Percentiles rank a stretch among this genome's conserved stretches.
Conservation (phyloP, 2,888 invertebrate species). For the Pegoplata infirma region DNA sequence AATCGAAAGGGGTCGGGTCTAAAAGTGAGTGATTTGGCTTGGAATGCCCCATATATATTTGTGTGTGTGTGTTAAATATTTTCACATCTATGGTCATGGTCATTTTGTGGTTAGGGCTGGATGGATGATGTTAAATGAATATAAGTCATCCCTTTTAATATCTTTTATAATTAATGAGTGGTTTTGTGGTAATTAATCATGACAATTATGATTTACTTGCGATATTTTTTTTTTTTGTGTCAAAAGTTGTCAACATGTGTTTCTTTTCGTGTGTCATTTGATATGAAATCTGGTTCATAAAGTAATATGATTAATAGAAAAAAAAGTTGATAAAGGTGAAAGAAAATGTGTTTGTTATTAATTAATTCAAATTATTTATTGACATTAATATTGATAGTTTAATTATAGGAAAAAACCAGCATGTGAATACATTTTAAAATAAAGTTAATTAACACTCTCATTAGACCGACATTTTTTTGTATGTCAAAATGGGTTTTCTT, state of each 20-base stretch:
- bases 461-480: no score
- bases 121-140: neutral
- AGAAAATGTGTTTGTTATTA: neutral
- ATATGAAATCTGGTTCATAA: conserved; percentile 29
- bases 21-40: no score
- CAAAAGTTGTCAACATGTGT: conserved; percentile 50
- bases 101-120: conserved; percentile 39
- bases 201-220: conserved; percentile 68
- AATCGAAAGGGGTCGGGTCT: no score
- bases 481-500: no score
- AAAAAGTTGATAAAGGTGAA: neutral
- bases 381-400: conserved; percentile 3
- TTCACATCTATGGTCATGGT: conserved; percentile 32
- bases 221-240: conserved; percentile 8
- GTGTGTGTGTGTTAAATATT: conserved; percentile 14
- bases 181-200: conserved; percentile 73
- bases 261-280: neutral
- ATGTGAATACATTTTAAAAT: no score
- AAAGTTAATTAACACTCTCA: no score
- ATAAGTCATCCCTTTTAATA: conserved; percentile 63
- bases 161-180: conserved; percentile 72
- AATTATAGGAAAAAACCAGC: no score
- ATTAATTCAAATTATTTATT: neutral
- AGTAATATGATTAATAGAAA: conserved; percentile 38
- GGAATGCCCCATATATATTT: no score